phyloP scores from a whole-genome alignment of 2,888 invertebrate species.

The Rhabditophanes sp. region DNA sequence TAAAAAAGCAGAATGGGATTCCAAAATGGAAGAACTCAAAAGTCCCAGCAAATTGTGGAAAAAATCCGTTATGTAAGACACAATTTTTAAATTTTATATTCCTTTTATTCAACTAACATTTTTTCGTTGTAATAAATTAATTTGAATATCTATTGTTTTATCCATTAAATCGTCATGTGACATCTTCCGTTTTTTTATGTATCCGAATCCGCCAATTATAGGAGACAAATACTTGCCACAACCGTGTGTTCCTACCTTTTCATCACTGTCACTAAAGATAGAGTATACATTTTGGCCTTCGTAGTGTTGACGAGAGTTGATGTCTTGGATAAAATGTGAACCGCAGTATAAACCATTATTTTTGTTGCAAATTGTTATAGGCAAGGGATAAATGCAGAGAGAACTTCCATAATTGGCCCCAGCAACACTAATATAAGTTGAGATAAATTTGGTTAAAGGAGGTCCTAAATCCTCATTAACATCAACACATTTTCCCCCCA shows the following conservation, averaged over 20 bases:
- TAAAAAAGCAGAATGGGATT: too few relatives aligned
- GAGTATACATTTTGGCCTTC: conserved; percentile 35
- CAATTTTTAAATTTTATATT: too few relatives aligned
- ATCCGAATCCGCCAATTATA: conserved; percentile 20
- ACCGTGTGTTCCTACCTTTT: conserved; percentile 17
- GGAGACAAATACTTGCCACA: not conserved
- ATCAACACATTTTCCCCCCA: conserved; percentile 40
- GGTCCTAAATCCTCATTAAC: conserved; percentile 34
- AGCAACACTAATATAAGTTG: conserved; percentile 40
- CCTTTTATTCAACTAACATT: too few relatives aligned
- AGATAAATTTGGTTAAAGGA: conserved; percentile 39
- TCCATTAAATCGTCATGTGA: conserved; percentile 31
- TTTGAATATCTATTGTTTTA: conserved; percentile 27
- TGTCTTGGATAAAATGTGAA: conserved; percentile 37
- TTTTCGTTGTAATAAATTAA: conserved; percentile 38
- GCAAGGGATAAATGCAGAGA: conserved; percentile 37
- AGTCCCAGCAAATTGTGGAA: too few relatives aligned
- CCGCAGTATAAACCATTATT: conserved; percentile 38
- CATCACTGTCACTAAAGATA: conserved; percentile 37
- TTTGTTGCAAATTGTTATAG: conserved; percentile 36
- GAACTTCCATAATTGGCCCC: conserved; percentile 39
- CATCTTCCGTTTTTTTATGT: conserved; percentile 20
- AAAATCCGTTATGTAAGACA: too few relatives aligned
- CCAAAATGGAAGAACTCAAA: too few relatives aligned
- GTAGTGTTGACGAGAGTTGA: conserved; percentile 27